Evolutionary conservation across 2,113 vertebrate species (phyloP).

Genomic region (Sebastes fasciatus): DNA sequence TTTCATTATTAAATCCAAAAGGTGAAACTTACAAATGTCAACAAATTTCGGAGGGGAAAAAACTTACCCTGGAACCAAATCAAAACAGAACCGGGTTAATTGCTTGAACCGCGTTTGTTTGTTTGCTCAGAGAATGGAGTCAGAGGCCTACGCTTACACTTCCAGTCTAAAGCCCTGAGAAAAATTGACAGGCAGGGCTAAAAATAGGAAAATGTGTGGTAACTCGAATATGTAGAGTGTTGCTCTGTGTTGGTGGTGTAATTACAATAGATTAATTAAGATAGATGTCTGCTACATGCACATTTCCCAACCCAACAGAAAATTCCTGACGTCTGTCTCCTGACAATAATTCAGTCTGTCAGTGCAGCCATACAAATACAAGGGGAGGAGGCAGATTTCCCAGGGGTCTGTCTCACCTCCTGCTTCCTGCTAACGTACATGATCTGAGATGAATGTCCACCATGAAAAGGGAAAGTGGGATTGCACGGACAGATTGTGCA

Average conservation of each 20-base stretch:
- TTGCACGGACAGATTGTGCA: not conserved
- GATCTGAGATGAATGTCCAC: slow-evolving; percentile 44
- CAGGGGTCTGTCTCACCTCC: slow-evolving; percentile 39
- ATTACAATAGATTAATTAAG: slow-evolving; percentile 42
- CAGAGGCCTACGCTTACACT: not conserved
- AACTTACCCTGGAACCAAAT: slow-evolving; percentile 26
- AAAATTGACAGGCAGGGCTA: slow-evolving; percentile 26
- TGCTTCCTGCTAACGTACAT: slow-evolving; percentile 34
- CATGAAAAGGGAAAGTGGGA: slow-evolving; percentile 1
- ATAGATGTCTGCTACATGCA: slow-evolving; percentile 34
- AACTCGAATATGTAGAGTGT: slow-evolving; percentile 14
- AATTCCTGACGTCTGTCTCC: slow-evolving; percentile 15
- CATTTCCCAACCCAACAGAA: slow-evolving; percentile 22
- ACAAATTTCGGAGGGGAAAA: not conserved
- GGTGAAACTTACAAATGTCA: slow-evolving; percentile 42
- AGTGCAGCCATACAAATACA: slow-evolving; percentile 9
- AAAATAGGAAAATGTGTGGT: slow-evolving; percentile 29
- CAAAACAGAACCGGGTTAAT: slow-evolving; percentile 42
- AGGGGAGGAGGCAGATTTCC: slow-evolving; percentile 25
- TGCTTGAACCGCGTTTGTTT: slow-evolving; percentile 54
- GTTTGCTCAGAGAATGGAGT: slow-evolving; percentile 37
- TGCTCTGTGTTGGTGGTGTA: slow-evolving; percentile 2
- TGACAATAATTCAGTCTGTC: slow-evolving; percentile 33
- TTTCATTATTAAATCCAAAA: slow-evolving; percentile 45
- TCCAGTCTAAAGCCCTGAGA: slow-evolving; percentile 1